phyloP scores from a whole-genome alignment of 2,888 invertebrate genomes.

The Hydriomena furcata region DNA sequence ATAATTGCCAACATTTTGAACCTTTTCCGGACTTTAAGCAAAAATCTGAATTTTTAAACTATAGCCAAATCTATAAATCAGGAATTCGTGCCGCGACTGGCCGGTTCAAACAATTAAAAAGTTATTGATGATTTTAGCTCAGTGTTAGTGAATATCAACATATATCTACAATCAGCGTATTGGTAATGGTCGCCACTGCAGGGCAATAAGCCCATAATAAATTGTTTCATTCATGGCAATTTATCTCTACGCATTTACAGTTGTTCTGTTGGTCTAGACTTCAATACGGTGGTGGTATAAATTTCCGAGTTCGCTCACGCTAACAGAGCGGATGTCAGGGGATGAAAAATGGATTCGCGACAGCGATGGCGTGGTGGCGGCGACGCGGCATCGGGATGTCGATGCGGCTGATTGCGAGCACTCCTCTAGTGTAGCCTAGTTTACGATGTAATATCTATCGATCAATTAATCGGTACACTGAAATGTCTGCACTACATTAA shows the following conservation, averaged over 20 bases:
- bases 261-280: constrained; percentile 35
- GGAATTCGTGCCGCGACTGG: no score
- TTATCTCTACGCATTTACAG: constrained; percentile 29
- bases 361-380: constrained; percentile 22
- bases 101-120: no score
- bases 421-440: constrained; percentile 5
- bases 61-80: no score
- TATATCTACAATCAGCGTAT: constrained; percentile 9
- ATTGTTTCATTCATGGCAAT: constrained; percentile 31
- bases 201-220: constrained; percentile 29
- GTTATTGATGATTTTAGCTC: not conserved
- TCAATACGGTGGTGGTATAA: constrained; percentile 48
- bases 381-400: constrained; percentile 40
- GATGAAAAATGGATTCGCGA: constrained; percentile 63
- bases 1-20: constrained; percentile 8
- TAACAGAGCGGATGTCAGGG: constrained; percentile 59
- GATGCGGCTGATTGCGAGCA: constrained; percentile 60
- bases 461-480: not conserved
- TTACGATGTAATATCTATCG: constrained; percentile 8
- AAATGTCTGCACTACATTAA: not conserved
- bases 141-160: constrained; percentile 2
- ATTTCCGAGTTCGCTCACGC: constrained; percentile 52
- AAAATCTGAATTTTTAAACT: not conserved
- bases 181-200: constrained; percentile 20
- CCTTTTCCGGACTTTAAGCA: not conserved